Conservation (phyloP, 2,113 vertebrate genomes). For the Phocoena sinus region DNA sequence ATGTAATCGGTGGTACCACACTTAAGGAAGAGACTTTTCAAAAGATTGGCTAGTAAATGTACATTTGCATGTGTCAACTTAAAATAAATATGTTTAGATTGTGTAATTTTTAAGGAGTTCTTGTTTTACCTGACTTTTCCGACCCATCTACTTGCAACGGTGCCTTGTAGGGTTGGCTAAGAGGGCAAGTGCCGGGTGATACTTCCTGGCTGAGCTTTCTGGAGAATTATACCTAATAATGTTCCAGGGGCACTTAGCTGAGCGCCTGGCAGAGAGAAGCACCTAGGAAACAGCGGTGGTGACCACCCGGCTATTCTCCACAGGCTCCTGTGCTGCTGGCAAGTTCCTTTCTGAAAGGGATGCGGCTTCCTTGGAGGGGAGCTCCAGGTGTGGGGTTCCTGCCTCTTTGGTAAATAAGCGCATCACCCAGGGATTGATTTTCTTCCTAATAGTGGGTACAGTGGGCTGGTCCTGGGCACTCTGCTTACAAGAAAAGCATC, state of each 20-base stretch:
- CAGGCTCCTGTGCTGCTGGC: rapidly evolving
- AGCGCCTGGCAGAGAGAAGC: rapidly evolving
- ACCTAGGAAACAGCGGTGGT: rapidly evolving
- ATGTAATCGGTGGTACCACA: rapidly evolving
- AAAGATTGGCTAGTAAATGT: not conserved
- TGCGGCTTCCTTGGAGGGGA: rapidly evolving
- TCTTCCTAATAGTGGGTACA: not conserved
- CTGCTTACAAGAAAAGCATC: not conserved
- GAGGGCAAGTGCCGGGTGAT: rapidly evolving
- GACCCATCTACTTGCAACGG: not conserved
- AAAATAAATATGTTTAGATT: not conserved
- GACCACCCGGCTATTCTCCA: rapidly evolving
- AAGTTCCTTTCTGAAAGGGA: not conserved
- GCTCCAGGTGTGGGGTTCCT: rapidly evolving
- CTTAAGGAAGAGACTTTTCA: not conserved
- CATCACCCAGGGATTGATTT: rapidly evolving
- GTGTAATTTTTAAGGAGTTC: not conserved
- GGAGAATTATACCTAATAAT: not conserved
- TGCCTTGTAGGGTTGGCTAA: rapidly evolving
- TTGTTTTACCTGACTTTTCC: not conserved
- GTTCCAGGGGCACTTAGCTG: not conserved
- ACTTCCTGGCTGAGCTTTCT: not conserved
- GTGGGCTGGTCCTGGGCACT: not conserved
- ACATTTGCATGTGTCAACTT: not conserved
- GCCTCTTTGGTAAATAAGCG: not conserved